Percentiles rank a stretch among this genome's conserved stretches.
These are phyloP conservation scores for Sweltsa coloradensis DNA, from an alignment of 1,140 invertebrate genomes.

Conservation along the genomic window DNA sequence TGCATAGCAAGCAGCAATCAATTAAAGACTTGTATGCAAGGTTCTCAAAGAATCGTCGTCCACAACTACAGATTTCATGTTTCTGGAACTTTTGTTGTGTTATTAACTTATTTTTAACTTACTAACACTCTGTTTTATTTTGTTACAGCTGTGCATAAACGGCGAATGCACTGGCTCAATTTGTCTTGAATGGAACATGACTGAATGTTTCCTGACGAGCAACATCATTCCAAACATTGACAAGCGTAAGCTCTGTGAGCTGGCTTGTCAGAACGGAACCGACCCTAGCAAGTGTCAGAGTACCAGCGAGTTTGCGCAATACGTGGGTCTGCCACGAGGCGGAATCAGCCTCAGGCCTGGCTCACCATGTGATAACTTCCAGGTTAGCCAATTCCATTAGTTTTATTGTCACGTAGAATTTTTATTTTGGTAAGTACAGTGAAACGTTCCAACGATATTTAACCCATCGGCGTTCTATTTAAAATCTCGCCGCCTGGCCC, in stretches of 20 bases:
- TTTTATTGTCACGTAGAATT: too few relatives aligned
- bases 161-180: conserved; percentile 94
- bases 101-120: too few relatives aligned
- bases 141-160: conserved; percentile 71
- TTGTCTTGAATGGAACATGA: conserved; percentile 86
- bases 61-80: too few relatives aligned
- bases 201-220: conserved; percentile 93
- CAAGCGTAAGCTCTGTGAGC: conserved; percentile 82
- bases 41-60: too few relatives aligned
- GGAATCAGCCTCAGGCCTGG: conserved; percentile 85
- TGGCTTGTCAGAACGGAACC: conserved; percentile 85
- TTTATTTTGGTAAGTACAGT: too few relatives aligned
- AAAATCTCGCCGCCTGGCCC: too few relatives aligned
- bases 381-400: conserved; percentile 51
- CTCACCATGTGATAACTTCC: conserved; percentile 96
- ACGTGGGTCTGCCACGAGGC: conserved; percentile 62
- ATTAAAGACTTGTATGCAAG: too few relatives aligned
- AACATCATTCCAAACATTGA: conserved; percentile 67
- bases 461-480: too few relatives aligned
- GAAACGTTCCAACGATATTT: too few relatives aligned
- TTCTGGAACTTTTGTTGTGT: too few relatives aligned
- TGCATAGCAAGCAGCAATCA: too few relatives aligned
- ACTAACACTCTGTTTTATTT: too few relatives aligned
- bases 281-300: conserved; percentile 66
- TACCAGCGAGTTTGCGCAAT: conserved; percentile 68